phyloP scores from a whole-genome alignment of 2,113 vertebrate species.

The Anthoscopus minutus region DNA sequence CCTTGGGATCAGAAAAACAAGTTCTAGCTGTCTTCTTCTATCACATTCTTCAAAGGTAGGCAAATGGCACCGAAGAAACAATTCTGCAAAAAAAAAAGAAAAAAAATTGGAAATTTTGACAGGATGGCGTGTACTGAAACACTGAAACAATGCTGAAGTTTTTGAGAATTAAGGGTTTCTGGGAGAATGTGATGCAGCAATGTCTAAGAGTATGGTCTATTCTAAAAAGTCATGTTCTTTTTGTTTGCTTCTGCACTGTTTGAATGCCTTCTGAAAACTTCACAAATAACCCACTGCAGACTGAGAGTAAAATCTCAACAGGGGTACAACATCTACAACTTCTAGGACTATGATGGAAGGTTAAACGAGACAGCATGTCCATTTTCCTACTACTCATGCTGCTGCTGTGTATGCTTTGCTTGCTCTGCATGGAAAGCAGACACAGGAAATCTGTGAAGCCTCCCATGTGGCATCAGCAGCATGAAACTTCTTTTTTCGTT shows the following conservation, averaged over 20 bases:
- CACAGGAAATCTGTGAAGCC: background rate
- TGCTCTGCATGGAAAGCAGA: background rate
- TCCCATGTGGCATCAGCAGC: background rate
- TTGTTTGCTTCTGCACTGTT: background rate
- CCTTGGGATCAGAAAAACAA: background rate
- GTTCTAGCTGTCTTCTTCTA: background rate
- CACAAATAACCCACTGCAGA: background rate
- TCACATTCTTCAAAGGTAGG: background rate
- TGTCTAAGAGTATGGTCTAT: background rate
- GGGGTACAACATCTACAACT: background rate
- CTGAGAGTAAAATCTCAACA: background rate
- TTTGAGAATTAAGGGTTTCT: background rate
- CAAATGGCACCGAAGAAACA: background rate
- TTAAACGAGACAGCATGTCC: background rate
- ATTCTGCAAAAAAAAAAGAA: background rate
- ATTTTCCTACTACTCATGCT: background rate
- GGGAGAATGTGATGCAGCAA: background rate
- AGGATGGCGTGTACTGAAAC: background rate
- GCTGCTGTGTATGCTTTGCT: background rate
- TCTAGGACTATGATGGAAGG: background rate
- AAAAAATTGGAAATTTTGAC: background rate
- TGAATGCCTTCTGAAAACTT: background rate
- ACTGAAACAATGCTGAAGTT: background rate
- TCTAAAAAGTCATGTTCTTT: background rate
- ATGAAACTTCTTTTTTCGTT: too few relatives aligned